Conservation (phyloP, 2,113 vertebrate genomes). For the Hystrix cristata region DNA sequence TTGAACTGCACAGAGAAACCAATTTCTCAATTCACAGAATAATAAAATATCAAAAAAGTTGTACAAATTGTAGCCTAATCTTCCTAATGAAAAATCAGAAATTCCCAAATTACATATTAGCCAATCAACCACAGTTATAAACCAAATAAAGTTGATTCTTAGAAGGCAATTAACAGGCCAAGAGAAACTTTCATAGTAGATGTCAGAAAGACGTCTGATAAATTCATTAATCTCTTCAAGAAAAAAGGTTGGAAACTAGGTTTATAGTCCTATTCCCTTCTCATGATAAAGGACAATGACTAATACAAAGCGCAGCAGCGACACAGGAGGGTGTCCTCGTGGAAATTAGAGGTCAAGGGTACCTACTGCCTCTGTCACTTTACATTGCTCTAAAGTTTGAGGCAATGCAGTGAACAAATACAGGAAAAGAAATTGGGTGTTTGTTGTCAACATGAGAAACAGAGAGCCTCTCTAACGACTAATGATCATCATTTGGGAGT, state of each 20-base stretch:
- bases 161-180: constrained; percentile 17
- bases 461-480: neutral
- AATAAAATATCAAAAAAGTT: neutral
- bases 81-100: constrained; percentile 60
- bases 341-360: neutral
- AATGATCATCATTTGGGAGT: neutral
- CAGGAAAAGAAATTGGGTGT: neutral
- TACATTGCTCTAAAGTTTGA: constrained; percentile 29
- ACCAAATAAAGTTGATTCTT: constrained; percentile 43
- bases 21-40: constrained; percentile 6
- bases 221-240: constrained; percentile 45
- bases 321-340: neutral
- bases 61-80: neutral
- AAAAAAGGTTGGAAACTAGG: constrained; percentile 18
- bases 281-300: neutral
- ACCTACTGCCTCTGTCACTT: neutral
- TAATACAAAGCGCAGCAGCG: neutral
- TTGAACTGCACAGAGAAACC: neutral
- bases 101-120: constrained; percentile 56
- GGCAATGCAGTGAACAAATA: neutral
- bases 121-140: constrained; percentile 65
- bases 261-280: neutral
- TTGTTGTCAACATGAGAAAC: neutral
- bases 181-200: neutral
- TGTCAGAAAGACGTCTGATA: constrained; percentile 32